Conservation (phyloP, 2,888 invertebrate genomes). For the Punctoribates punctum region DNA sequence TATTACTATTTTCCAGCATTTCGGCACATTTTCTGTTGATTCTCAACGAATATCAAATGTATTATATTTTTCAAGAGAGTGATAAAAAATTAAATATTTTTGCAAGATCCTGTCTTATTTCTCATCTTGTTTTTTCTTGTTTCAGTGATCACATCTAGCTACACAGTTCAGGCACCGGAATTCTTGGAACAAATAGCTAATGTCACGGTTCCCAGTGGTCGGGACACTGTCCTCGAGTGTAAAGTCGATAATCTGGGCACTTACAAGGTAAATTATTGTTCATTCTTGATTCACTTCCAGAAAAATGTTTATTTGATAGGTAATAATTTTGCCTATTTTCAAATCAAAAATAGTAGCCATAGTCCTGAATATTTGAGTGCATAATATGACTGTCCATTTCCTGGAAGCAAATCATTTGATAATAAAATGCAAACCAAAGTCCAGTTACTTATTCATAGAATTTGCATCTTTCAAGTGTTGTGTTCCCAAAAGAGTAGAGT, state of each 20-base stretch:
- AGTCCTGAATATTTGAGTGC: too few species aligned
- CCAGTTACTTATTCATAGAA: too few species aligned
- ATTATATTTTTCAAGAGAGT: too few species aligned
- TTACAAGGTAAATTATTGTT: conserved; percentile 66
- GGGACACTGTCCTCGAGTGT: conserved; percentile 81
- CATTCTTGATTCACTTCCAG: not conserved
- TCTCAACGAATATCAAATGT: too few species aligned
- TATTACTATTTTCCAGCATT: not conserved
- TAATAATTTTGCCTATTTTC: not conserved
- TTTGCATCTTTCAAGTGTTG: too few species aligned
- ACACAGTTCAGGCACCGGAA: conserved; percentile 61
- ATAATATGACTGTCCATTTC: too few species aligned
- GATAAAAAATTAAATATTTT: not conserved
- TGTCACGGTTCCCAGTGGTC: conserved; percentile 81
- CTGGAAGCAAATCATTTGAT: too few species aligned
- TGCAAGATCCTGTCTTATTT: not conserved
- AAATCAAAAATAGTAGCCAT: too few species aligned
- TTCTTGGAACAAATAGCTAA: conserved; percentile 86
- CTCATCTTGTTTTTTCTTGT: not conserved
- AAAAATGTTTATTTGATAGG: not conserved
- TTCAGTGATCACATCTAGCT: conserved; percentile 1
- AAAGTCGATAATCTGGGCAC: conserved; percentile 85
- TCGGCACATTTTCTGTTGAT: too few species aligned
- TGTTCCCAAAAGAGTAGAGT: too few species aligned
- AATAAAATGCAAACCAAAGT: too few species aligned